Evolutionary conservation across 2,113 vertebrate genomes (phyloP).

Genomic region (Peromyscus californicus): DNA sequence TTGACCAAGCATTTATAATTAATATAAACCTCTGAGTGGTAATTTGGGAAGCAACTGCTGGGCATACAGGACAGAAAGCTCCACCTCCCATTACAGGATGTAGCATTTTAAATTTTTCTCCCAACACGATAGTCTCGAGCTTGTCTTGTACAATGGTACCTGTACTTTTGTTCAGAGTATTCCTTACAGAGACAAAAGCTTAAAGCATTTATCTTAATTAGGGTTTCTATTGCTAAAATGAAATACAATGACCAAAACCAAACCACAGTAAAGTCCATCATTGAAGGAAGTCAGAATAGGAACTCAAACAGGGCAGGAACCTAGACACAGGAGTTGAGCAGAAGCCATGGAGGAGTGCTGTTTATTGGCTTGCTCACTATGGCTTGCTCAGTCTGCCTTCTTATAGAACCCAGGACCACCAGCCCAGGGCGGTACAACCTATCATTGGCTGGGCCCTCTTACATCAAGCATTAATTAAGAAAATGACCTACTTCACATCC

Average conservation of each 20-base stretch:
- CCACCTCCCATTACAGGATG: neutral
- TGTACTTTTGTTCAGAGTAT: neutral
- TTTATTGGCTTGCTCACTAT: neutral
- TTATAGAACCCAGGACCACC: neutral
- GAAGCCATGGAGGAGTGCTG: neutral
- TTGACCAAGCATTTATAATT: too few relatives aligned
- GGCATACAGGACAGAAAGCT: too few relatives aligned
- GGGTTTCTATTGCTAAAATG: neutral
- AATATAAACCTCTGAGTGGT: too few relatives aligned
- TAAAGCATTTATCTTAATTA: neutral
- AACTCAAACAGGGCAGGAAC: neutral
- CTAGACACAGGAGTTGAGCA: neutral
- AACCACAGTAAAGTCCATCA: neutral
- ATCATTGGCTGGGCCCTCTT: neutral
- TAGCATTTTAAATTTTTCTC: constrained; percentile 9
- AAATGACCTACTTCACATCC: neutral
- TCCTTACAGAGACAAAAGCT: neutral
- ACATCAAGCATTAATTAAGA: neutral
- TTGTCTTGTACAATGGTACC: neutral
- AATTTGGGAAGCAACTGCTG: too few relatives aligned
- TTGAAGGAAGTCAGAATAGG: neutral
- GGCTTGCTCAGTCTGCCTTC: neutral
- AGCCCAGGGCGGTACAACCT: neutral
- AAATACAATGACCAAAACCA: neutral
- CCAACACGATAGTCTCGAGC: neutral